These are phyloP conservation scores for Calidris pugnax DNA, from an alignment of 2,113 vertebrate genomes.

Conservation along the genomic window DNA sequence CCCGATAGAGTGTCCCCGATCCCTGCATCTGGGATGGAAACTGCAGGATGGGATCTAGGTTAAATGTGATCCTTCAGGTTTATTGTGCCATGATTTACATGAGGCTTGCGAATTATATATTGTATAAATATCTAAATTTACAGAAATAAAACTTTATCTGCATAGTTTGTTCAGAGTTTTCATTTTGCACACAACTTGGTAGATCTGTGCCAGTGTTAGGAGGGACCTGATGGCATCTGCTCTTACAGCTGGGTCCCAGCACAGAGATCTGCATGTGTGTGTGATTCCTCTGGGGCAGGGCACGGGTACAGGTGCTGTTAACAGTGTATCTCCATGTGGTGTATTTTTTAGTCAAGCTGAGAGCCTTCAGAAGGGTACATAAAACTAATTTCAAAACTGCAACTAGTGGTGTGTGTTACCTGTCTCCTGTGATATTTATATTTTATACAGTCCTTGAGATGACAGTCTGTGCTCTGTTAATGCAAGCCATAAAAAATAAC, in stretches of 20 bases:
- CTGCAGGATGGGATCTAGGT: background rate
- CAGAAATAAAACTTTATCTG: background rate
- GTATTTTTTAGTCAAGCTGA: background rate
- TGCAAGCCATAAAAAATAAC: background rate
- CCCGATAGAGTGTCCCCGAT: background rate
- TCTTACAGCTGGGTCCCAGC: background rate
- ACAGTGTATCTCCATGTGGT: background rate
- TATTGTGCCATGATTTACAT: background rate
- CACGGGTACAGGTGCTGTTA: background rate
- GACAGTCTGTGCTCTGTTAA: background rate
- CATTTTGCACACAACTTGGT: background rate
- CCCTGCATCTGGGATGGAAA: background rate
- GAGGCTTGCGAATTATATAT: background rate
- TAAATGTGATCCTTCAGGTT: background rate
- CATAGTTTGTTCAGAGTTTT: background rate
- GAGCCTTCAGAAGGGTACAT: background rate
- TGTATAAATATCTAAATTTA: background rate
- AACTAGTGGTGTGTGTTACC: background rate
- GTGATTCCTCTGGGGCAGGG: background rate
- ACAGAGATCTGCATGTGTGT: background rate
- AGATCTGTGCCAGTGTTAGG: background rate
- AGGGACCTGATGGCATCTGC: background rate
- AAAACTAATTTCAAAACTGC: background rate
- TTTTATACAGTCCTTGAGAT: background rate
- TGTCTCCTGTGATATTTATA: background rate